Evolutionary conservation across 1,140 invertebrate genomes (phyloP), one percentile per base, ranked within the genome.

Genomic region (Bacillus rossius): DNA sequence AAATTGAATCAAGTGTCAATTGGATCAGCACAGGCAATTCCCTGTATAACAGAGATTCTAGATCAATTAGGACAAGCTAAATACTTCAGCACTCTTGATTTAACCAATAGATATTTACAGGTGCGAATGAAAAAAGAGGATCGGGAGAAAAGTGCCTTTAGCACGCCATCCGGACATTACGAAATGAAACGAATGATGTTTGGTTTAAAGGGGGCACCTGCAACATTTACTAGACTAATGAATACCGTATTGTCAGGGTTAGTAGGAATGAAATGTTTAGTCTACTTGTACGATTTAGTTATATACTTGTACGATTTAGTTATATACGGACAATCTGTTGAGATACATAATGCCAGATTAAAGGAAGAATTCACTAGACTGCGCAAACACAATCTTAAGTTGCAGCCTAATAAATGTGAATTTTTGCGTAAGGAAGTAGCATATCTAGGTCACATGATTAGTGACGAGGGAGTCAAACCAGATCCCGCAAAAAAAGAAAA

Each of bases 101-200:
- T 78, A 2, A 65, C 65, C 2, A 67, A 62, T 34, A 79, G 79
- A 8, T 81, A 75, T 61, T 77, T 75, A 61, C 79, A 83, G 61
- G 68, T 81, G 5, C 64, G 69, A 40, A 62, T 81, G 19, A 59
- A 69, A 1, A 43, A 60, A 34, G 52, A 65, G 4, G 69, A 73
- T 52, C 67, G 64, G 19, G 51, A 66, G 16, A 80, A 79, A 67
- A 78, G 77, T 4, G 75, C 74, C 14, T 78, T 78, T 45, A 66
- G 59, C 2, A 71, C 66, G 0, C 63, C 68, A 37, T 51, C 65
- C 16, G 70, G 71, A 2, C 67, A 71, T 43, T 78, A 65, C 47
- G 67, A 76, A 58, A 77, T 68, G 47, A 20, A 48, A 10, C 20
- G 66, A 40, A 72, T 72, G 68, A 62, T 64, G 13, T 66, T 69